phyloP scores from a whole-genome alignment of 2,113 vertebrate species.

The Tupaia tana region DNA sequence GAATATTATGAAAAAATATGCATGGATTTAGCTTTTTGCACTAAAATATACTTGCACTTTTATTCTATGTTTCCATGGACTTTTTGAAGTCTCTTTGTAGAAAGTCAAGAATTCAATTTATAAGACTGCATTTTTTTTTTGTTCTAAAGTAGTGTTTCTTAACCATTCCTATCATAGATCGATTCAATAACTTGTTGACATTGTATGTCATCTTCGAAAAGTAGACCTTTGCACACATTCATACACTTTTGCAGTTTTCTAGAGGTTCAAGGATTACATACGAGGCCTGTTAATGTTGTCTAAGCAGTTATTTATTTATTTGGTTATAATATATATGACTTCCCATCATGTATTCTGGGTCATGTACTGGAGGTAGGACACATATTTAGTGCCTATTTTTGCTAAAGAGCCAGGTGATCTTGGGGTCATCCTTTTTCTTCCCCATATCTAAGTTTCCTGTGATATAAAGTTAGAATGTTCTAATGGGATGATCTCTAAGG shows the following conservation, averaged over 20 bases:
- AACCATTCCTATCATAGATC: not conserved
- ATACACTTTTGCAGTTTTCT: not conserved
- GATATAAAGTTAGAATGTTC: not conserved
- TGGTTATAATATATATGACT: not conserved
- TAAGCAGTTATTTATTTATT: slow-evolving; percentile 35
- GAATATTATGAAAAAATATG: no score
- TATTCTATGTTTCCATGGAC: no score
- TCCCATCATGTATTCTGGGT: not conserved
- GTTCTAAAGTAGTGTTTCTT: slow-evolving; percentile 11
- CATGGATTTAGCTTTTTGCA: no score
- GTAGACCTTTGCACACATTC: not conserved
- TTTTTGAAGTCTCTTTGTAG: no score
- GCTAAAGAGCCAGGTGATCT: not conserved
- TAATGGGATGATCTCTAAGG: not conserved
- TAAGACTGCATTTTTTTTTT: not conserved
- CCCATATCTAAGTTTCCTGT: not conserved
- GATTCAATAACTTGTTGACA: not conserved
- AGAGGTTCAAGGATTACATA: not conserved
- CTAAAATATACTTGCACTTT: no score
- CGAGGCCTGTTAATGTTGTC: not conserved
- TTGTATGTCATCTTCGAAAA: not conserved
- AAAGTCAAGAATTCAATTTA: not conserved
- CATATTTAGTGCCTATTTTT: not conserved
- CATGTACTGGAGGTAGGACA: not conserved
- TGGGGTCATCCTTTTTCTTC: not conserved